A percentile compares a stretch with the other conserved stretches of the same genome.
phyloP scores from a whole-genome alignment of 2,113 vertebrate species.

The Syrmaticus mikado region DNA sequence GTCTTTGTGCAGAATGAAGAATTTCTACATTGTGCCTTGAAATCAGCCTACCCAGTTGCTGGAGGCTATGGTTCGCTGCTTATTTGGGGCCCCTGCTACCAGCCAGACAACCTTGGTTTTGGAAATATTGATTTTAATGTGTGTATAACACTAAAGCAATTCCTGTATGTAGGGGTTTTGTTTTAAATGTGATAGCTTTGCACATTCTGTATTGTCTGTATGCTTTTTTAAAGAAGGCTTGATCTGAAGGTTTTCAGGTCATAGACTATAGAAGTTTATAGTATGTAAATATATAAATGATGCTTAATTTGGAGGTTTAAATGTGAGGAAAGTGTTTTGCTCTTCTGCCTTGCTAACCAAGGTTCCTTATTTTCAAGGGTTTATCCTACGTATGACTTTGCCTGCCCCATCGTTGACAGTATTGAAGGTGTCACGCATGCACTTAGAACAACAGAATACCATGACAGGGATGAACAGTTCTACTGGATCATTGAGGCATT shows the following conservation, averaged over 20 bases:
- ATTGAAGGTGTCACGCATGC: constrained; percentile 96
- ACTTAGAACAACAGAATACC: constrained; percentile 96
- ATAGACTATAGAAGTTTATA: not conserved
- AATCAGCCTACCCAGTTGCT: not conserved
- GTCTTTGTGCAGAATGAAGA: not conserved
- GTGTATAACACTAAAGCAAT: not conserved
- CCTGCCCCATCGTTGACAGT: constrained; percentile 98
- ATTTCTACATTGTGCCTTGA: not conserved
- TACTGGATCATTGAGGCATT: constrained; percentile 95
- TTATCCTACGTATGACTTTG: constrained; percentile 97
- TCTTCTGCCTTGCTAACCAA: not conserved
- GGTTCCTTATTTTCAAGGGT: constrained; percentile 71
- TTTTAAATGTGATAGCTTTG: not conserved
- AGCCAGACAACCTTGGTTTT: not conserved
- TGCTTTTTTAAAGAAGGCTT: not conserved
- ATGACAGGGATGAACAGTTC: constrained; percentile 96
- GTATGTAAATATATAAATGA: not conserved
- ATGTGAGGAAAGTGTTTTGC: not conserved
- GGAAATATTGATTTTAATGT: not conserved
- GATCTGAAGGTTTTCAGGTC: not conserved
- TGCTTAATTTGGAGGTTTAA: not conserved
- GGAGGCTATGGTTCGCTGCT: not conserved
- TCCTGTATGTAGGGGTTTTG: not conserved
- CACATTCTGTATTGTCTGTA: not conserved
- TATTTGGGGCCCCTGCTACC: not conserved